Percentiles rank a stretch among this genome's conserved stretches.
These are phyloP conservation scores for Dasyurus viverrinus DNA, from an alignment of 2,113 vertebrate species.

Conservation along the genomic window DNA sequence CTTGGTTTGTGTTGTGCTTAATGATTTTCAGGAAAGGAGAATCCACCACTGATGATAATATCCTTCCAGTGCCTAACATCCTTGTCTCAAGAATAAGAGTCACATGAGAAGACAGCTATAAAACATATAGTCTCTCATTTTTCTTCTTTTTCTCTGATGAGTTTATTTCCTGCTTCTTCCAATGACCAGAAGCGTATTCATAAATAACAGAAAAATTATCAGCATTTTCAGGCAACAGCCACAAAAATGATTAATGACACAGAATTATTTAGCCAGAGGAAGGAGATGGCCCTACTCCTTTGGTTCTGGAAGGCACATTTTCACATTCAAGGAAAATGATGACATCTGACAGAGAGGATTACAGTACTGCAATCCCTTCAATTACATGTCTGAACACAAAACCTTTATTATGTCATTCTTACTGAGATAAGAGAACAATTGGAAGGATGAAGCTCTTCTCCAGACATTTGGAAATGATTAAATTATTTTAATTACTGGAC, in stretches of 20 bases:
- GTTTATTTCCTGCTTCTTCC: background rate
- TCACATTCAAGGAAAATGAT: background rate
- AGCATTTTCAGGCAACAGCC: background rate
- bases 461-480: conserved; percentile 42
- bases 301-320: background rate
- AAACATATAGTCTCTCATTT: background rate
- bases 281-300: background rate
- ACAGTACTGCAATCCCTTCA: background rate
- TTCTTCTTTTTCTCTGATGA: background rate
- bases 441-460: conserved; percentile 4
- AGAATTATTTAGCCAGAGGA: background rate
- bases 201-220: background rate
- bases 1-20: background rate
- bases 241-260: background rate
- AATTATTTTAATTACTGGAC: conserved; percentile 32
- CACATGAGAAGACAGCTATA: background rate
- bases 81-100: background rate
- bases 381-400: background rate
- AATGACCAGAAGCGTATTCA: background rate
- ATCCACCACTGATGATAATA: background rate
- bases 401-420: background rate
- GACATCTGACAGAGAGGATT: background rate
- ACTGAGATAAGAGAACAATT: too few relatives aligned
- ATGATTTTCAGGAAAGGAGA: conserved; percentile 34
- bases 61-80: background rate